Evolutionary conservation across 2,888 invertebrate species (phyloP).

Genomic region (Epinotia nisella): DNA sequence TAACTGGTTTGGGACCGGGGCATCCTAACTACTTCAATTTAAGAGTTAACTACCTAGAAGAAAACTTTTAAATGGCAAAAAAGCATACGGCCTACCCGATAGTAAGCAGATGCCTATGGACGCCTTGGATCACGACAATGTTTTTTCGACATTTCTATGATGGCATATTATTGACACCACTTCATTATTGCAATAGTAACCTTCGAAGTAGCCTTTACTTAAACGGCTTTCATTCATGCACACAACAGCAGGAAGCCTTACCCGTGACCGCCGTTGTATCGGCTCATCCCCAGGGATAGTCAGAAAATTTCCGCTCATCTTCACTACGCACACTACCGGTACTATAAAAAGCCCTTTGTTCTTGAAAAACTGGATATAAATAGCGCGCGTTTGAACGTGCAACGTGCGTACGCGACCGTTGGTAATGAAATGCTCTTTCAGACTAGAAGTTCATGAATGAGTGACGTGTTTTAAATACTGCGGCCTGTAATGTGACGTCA

Average conservation of each 20-base stretch:
- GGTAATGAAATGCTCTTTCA: conserved; percentile 65
- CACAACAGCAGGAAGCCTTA: conserved; percentile 61
- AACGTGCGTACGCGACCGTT: conserved; percentile 73
- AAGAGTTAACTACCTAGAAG: no score
- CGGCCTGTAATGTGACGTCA: conserved; percentile 61
- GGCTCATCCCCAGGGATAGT: conserved; percentile 78
- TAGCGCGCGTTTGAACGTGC: conserved; percentile 51
- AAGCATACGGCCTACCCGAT: no score
- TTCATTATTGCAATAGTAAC: not conserved
- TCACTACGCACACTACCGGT: conserved; percentile 58
- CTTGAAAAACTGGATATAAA: conserved; percentile 56
- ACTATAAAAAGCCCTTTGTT: conserved; percentile 57
- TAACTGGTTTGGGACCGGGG: no score
- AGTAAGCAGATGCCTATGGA: no score
- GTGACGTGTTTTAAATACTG: conserved; percentile 78
- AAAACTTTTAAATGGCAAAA: no score
- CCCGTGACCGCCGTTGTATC: conserved; percentile 74
- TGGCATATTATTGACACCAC: not conserved
- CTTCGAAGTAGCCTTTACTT: conserved; percentile 13
- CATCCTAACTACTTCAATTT: no score
- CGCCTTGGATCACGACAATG: no score
- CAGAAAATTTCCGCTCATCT: conserved; percentile 81
- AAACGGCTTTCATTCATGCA: conserved; percentile 41
- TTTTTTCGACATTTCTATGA: no score
- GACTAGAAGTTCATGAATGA: conserved; percentile 75